Evolutionary conservation across 2,888 invertebrate species (phyloP), one percentile per base, ranked within the genome.

Genomic region (Teleogryllus oceanicus): DNA sequence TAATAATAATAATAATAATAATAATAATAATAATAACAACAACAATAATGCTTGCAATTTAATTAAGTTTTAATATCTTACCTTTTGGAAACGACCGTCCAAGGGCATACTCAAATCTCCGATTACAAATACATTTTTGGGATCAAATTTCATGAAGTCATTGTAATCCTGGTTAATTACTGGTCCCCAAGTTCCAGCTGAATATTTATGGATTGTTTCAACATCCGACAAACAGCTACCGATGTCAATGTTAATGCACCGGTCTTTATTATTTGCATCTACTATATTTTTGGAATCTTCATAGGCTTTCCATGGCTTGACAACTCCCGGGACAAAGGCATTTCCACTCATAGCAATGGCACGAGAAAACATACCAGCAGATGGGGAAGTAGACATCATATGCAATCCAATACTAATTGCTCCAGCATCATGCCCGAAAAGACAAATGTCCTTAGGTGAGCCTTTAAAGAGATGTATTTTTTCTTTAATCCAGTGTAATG

Each of bases 291-390:
- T 62, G n/a, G n/a, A 62, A 18, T 62, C 62, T 62, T 62, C 62
- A n/a, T 62, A 62, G 16, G n/a, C 62, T 62, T 62, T 62, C 16
- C 13, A 62, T 4, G 62, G 62, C 81, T 91, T 90, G 0, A 94
- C 91, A 2, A 91, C 90, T 4, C 89, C 89, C 51, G 92, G 89
- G 50, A 90, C 89, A 10, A 94, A 86, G 0, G 92, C 91, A 84
- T 92, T 94, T 0, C 94, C 94, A 82, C 95, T 94, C 94, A 95
- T 94, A 18, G 92, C 91, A 78, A 95, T 94, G 0, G 93, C 94
- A 86, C 93, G 94, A 86, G 88, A 84, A 84, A 95, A 95, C 77
- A 92, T 89, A 49, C 92, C 92, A 37, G 37, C 8, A 75, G 82
- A 83, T 74, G 88, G 87, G 76, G 85, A 80, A 0, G 88, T 87